Percentiles rank a stretch among this genome's conserved stretches.
phyloP scores from a whole-genome alignment of 2,113 vertebrate species.

The Platysteira castanea region DNA sequence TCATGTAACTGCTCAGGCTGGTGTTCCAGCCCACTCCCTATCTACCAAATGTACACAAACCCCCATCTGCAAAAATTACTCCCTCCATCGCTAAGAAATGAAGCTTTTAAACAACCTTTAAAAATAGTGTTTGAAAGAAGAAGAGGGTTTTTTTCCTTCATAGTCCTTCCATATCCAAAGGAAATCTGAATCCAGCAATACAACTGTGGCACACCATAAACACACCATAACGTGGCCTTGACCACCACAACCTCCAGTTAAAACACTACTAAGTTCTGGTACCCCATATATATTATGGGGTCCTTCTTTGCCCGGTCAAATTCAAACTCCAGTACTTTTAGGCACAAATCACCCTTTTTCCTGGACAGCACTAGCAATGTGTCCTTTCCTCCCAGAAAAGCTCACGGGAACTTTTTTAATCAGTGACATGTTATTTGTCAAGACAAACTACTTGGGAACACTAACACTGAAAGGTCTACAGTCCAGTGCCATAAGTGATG shows the following conservation, averaged over 20 bases:
- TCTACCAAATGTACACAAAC: neutral
- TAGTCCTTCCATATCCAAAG: neutral
- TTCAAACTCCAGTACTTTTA: neutral
- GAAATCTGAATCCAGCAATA: neutral
- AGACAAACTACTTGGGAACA: neutral
- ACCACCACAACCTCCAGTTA: neutral
- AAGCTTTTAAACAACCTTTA: neutral
- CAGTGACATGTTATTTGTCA: neutral
- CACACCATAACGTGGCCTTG: rapidly evolving
- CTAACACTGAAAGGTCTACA: neutral
- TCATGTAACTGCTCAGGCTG: neutral
- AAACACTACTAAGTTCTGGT: neutral
- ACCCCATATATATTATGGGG: neutral
- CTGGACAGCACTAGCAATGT: neutral
- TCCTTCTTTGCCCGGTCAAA: neutral
- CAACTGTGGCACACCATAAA: neutral
- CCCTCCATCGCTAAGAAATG: neutral
- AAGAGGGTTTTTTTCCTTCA: neutral
- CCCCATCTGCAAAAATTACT: neutral
- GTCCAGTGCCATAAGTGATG: neutral
- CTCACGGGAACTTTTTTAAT: neutral
- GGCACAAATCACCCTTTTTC: neutral
- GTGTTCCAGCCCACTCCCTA: neutral
- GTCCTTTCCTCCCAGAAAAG: neutral
- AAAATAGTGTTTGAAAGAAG: neutral